A percentile compares a stretch with the other conserved stretches of the same genome.
Evolutionary conservation across 2,113 vertebrate species (phyloP).

Genomic region (Balaenoptera acutorostrata): DNA sequence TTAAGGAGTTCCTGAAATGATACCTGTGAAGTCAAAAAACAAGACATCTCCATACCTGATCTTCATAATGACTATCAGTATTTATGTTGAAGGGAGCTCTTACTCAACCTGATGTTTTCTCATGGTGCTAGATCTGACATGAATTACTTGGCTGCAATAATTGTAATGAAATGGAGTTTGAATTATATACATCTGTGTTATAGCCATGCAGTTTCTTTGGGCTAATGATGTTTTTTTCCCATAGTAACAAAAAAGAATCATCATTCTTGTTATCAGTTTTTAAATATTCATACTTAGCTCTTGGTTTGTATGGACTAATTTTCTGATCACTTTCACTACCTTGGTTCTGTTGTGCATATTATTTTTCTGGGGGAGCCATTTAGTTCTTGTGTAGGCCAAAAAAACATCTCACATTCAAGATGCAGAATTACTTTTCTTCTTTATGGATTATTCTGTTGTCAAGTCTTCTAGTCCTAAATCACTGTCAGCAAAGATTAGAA

Average conservation of each 20-base stretch:
- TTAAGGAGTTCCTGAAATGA: not conserved
- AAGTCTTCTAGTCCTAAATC: not conserved
- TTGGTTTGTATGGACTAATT: not conserved
- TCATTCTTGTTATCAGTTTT: not conserved
- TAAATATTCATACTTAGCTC: not conserved
- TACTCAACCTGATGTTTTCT: not conserved
- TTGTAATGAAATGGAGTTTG: not conserved
- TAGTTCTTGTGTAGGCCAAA: not conserved
- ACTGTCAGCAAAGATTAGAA: not conserved
- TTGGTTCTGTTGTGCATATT: not conserved
- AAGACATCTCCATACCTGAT: not conserved
- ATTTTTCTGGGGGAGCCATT: not conserved
- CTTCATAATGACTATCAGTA: not conserved
- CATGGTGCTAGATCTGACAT: not conserved
- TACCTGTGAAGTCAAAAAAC: not conserved
- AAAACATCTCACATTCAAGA: not conserved
- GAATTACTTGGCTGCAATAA: not conserved
- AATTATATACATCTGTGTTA: not conserved
- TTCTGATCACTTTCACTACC: not conserved
- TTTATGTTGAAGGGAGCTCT: not conserved
- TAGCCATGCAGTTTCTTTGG: not conserved
- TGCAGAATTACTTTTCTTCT: not conserved
- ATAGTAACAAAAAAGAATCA: not conserved
- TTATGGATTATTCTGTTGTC: not conserved
- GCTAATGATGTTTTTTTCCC: not conserved